These are phyloP conservation scores for Callopanchax toddi DNA, from an alignment of 2,113 vertebrate species.

Conservation along the genomic window DNA sequence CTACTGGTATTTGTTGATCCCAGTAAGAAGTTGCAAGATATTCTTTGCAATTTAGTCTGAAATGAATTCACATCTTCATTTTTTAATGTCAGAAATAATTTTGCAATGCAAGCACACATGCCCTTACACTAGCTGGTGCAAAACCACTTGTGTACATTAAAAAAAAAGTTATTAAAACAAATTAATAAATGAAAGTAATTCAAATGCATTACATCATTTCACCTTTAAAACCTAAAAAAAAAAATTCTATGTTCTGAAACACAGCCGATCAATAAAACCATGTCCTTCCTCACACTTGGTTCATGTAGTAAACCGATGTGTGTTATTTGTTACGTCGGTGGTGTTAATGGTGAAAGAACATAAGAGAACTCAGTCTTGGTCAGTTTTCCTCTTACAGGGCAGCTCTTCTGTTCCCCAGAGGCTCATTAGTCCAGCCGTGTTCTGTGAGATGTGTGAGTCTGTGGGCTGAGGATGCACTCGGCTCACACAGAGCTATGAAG, in stretches of 20 bases:
- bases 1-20: too few species aligned
- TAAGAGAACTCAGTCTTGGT: constrained; percentile 57
- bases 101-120: too few species aligned
- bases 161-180: too few species aligned
- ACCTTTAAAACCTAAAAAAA: constrained; percentile 7
- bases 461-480: constrained; percentile 45
- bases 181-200: background rate
- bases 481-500: constrained; percentile 52
- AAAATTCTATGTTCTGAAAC: background rate
- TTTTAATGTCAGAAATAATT: too few species aligned
- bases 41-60: too few species aligned
- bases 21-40: too few species aligned
- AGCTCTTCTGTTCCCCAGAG: constrained; percentile 64
- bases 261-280: constrained; percentile 17
- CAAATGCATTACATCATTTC: background rate
- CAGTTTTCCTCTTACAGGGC: constrained; percentile 62
- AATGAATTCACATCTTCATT: too few species aligned
- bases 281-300: constrained; percentile 8
- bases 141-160: too few species aligned
- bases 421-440: constrained; percentile 70
- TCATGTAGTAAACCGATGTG: constrained; percentile 16
- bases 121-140: too few species aligned
- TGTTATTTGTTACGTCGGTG: constrained; percentile 58
- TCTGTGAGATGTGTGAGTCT: constrained; percentile 40
- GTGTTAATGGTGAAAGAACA: constrained; percentile 56